A percentile compares a stretch with the other conserved stretches of the same genome.
Conservation (phyloP, 2,113 vertebrate genomes). For the Tragulus kanchil region DNA sequence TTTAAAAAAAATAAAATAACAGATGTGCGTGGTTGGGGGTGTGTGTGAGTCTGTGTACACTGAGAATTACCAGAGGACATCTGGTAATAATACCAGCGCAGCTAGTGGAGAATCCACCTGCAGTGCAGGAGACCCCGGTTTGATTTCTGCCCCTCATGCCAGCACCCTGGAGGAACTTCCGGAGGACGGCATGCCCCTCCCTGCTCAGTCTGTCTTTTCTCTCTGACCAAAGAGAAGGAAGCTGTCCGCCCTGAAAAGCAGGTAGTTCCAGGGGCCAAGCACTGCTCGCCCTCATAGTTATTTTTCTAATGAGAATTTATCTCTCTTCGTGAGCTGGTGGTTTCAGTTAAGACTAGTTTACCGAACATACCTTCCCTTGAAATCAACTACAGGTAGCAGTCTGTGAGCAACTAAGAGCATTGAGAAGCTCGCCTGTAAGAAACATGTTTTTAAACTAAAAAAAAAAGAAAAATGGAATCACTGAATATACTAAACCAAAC, state of each 20-base stretch:
- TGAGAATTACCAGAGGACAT: neutral
- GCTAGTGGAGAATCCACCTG: no score
- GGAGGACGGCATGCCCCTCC: neutral
- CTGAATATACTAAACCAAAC: constrained; percentile 46
- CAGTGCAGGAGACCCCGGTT: no score
- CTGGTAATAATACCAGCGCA: neutral
- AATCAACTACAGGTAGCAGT: neutral
- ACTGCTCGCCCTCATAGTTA: neutral
- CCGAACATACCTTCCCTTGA: constrained; percentile 16
- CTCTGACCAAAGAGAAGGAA: neutral
- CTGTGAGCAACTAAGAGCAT: neutral
- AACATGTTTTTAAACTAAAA: constrained; percentile 10
- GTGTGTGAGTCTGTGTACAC: neutral
- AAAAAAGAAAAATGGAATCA: neutral
- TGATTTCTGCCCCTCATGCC: neutral
- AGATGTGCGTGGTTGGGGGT: constrained; percentile 22
- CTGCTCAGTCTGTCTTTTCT: neutral
- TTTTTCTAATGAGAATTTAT: constrained; percentile 25
- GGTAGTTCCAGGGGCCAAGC: neutral
- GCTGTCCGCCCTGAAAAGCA: neutral
- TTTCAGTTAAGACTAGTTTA: neutral
- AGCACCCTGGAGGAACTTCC: neutral
- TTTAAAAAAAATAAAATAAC: constrained; percentile 83
- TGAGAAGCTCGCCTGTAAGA: neutral
- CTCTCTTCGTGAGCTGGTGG: constrained; percentile 19